Evolutionary conservation across 2,113 vertebrate species (phyloP).

Genomic region (Todiramphus chloris): DNA sequence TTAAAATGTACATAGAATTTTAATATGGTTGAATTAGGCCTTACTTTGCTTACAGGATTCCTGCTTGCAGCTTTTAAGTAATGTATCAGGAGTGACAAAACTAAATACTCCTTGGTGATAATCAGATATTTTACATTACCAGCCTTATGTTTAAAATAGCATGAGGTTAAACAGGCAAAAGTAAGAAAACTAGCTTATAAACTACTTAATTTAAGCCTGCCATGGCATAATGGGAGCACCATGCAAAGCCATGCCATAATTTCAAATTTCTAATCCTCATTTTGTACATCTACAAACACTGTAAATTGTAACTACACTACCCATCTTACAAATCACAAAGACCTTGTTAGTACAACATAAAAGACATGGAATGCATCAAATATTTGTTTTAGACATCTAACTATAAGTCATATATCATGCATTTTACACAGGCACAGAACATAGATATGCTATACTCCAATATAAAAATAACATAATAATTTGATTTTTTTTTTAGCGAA

Average conservation of each 20-base stretch:
- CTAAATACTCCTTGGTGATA: background rate
- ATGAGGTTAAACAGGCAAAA: background rate
- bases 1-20: conserved; percentile 72
- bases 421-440: background rate
- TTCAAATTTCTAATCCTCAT: background rate
- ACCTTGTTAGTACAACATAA: background rate
- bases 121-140: background rate
- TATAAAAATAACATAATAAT: background rate
- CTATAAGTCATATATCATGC: background rate
- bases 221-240: background rate
- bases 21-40: conserved; percentile 60
- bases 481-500: background rate
- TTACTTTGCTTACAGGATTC: conserved; percentile 18
- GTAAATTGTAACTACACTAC: background rate
- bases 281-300: background rate
- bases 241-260: background rate
- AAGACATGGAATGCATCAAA: background rate
- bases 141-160: background rate
- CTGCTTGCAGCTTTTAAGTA: background rate
- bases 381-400: background rate
- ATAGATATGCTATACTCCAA: background rate
- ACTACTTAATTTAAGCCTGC: background rate
- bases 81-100: background rate
- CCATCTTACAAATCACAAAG: background rate
- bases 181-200: background rate